Evolutionary conservation across 1,140 invertebrate genomes (phyloP), one percentile per base, ranked within the genome.

Genomic region (Aphaenogaster ashmeadi): DNA sequence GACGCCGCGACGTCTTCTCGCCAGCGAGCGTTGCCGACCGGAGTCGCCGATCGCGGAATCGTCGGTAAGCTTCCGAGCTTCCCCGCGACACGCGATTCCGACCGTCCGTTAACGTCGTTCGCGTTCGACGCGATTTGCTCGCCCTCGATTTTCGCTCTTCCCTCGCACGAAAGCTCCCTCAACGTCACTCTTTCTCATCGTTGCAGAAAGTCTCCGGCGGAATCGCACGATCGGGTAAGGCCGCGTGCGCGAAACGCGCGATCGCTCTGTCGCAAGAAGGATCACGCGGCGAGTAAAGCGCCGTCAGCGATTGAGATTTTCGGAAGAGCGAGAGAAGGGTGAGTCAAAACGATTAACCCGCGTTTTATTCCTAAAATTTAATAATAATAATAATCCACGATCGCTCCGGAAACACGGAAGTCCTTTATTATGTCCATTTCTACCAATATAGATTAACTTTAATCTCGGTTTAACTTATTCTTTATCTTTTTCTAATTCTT

Each of bases 1-100:
- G 67, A 75, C 56, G 54, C 69, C 69, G 15, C 52, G n/a, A 27
- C 62, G 56, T 3, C 77, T 52, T 15, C 21, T 56, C 13, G 62
- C 47, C 41, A 83, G 62, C 33, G 13, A 8, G 5, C 3, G 6
- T 38, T 15, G 47, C n/a, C 3, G 50, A 27, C 27, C 15, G 52
- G 41, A n/a, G 27, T n/a, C 72, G 52, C 44, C 36, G 54, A 2
- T 56, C 56, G 58, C 27, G 13, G 27, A 8, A 62, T 62, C 36
- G 36, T 62, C 27, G 58, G n/a, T 33, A 58, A 27, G 56, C 54
- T 11, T 21, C 54, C 64, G 64, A 75, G 27, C 27, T 27, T 27
- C 27, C 27, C 0, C 27, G 27, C 21, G 21, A 21, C 21, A 21
- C 21, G 21, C 27, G 27, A 27, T 27, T 27, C 27, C 27, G 27